Conservation (phyloP, 1,140 invertebrate genomes). For the Hesperophylax magnus region DNA sequence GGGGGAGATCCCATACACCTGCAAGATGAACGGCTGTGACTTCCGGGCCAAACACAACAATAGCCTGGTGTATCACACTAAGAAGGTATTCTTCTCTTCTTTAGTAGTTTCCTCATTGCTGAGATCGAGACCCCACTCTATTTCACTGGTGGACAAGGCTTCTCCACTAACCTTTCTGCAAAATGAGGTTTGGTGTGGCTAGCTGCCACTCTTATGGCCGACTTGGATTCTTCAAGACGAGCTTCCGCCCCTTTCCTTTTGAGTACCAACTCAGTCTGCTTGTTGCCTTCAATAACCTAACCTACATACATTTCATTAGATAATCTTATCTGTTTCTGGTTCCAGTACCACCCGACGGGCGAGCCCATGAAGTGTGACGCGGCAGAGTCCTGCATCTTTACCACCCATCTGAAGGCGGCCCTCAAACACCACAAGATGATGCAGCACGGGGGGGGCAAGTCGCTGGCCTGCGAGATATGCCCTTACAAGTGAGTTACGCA, state of each 20-base stretch:
- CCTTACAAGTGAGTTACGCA: slow-evolving; percentile 54
- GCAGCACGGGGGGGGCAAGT: slow-evolving; percentile 54
- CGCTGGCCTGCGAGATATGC: slow-evolving; percentile 54
- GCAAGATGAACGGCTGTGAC: slow-evolving; percentile 50
- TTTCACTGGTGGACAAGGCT: too few species aligned
- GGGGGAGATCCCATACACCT: slow-evolving; percentile 54
- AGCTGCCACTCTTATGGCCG: too few species aligned
- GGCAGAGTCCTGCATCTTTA: slow-evolving; percentile 46
- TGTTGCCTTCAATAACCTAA: too few species aligned
- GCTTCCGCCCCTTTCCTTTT: too few species aligned
- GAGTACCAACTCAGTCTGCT: too few species aligned
- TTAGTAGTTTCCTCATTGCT: too few species aligned
- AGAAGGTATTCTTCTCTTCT: slow-evolving; percentile 43
- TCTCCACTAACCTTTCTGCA: too few species aligned
- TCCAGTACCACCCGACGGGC: slow-evolving; percentile 57
- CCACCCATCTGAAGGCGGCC: slow-evolving; percentile 52
- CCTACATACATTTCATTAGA: too few species aligned
- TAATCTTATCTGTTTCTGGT: not conserved
- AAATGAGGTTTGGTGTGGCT: too few species aligned
- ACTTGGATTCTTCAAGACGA: too few species aligned
- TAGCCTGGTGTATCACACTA: slow-evolving; percentile 55
- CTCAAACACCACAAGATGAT: slow-evolving; percentile 57
- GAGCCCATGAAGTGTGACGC: slow-evolving; percentile 57
- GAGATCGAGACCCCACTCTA: too few species aligned
- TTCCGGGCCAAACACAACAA: slow-evolving; percentile 56